These are phyloP conservation scores for Endomychus coccineus DNA, from an alignment of 2,888 invertebrate genomes.

Conservation along the genomic window DNA sequence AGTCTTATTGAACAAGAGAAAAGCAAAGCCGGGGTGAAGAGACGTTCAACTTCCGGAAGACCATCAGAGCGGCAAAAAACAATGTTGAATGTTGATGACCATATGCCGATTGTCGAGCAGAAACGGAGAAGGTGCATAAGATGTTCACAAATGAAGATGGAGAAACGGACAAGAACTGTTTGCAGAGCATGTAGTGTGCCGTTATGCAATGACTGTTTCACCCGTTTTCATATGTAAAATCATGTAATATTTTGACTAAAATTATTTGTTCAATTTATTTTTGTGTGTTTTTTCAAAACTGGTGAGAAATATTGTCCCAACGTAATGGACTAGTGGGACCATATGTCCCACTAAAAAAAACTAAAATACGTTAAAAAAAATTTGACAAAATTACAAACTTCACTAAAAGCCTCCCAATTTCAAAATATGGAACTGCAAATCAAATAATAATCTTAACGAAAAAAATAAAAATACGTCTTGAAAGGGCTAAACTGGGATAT, in stretches of 20 bases:
- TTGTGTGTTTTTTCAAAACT: conserved; percentile 7
- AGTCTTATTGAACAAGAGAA: conserved; percentile 7
- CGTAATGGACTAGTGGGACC: conserved; percentile 3
- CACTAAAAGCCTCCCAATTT: conserved; percentile 1
- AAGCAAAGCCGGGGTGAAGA: conserved; percentile 5
- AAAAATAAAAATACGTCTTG: conserved; percentile 6
- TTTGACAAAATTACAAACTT: conserved; percentile 5
- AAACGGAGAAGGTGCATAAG: conserved; percentile 4
- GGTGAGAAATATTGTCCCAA: conserved; percentile 7
- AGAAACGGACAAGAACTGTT: conserved; percentile 7
- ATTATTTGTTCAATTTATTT: conserved; percentile 4
- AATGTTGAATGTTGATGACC: conserved; percentile 6
- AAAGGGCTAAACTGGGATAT: conserved; percentile 2
- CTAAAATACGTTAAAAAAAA: conserved; percentile 6
- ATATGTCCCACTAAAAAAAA: conserved; percentile 4
- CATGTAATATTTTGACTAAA: too few species aligned
- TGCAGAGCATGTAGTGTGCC: conserved; percentile 7
- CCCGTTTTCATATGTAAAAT: conserved; percentile 6
- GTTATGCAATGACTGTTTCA: conserved; percentile 7
- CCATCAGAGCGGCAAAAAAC: conserved; percentile 6
- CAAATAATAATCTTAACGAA: conserved; percentile 6
- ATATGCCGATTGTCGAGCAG: conserved; percentile 7
- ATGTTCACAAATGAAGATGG: conserved; percentile 7
- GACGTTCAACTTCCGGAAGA: conserved; percentile 7
- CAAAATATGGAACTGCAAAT: conserved; percentile 6